These are phyloP conservation scores for Corynorhinus townsendii DNA, from an alignment of 2,113 vertebrate genomes.

Conservation along the genomic window DNA sequence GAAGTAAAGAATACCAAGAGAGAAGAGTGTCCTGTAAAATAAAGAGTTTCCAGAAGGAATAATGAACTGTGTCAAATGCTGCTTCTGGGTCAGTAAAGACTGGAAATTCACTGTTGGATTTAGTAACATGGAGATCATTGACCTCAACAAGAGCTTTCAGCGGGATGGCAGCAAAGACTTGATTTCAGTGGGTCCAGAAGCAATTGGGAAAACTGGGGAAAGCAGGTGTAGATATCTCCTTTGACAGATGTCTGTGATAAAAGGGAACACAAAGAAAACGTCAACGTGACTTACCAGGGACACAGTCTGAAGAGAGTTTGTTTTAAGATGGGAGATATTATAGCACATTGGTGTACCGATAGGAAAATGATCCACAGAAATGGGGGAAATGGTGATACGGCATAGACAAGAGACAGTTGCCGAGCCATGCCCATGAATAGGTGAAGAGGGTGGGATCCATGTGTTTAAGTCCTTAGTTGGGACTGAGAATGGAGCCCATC, in stretches of 20 bases:
- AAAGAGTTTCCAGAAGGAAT: neutral
- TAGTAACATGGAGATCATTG: neutral
- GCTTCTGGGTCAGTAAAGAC: neutral
- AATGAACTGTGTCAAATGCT: neutral
- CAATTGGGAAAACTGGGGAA: neutral
- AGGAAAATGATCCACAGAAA: neutral
- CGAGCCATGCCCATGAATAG: neutral
- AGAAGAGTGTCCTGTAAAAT: neutral
- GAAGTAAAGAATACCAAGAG: neutral
- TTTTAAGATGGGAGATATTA: neutral
- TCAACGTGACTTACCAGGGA: neutral
- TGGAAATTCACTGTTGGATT: neutral
- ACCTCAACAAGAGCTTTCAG: neutral
- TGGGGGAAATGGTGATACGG: neutral
- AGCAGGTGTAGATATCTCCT: neutral
- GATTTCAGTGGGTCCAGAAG: neutral
- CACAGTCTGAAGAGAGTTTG: neutral
- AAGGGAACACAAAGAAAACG: neutral
- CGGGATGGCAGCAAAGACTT: neutral
- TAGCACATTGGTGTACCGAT: neutral
- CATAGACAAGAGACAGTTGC: neutral
- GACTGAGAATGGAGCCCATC: neutral
- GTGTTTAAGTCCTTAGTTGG: fast-evolving
- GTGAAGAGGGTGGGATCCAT: neutral
- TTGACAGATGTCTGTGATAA: neutral